Evolutionary conservation across 2,888 invertebrate genomes (phyloP).

Genomic region (Drosophila ochracea): DNA sequence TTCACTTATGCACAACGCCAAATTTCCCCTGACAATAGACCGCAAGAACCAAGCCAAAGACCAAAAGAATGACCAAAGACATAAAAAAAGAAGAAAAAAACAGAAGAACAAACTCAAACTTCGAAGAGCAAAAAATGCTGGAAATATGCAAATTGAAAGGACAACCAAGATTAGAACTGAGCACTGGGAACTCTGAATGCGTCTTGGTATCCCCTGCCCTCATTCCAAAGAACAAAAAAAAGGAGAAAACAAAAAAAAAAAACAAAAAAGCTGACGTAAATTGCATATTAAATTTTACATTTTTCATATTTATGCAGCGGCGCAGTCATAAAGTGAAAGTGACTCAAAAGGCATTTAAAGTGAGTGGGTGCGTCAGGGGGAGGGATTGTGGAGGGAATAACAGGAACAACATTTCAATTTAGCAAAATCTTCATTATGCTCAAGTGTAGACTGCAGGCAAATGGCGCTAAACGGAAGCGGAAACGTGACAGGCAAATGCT

Average conservation of each 20-base stretch:
- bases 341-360: slow-evolving; percentile 62
- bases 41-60: slow-evolving; percentile 41
- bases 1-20: slow-evolving; percentile 56
- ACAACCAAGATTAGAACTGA: slow-evolving; percentile 44
- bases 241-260: slow-evolving; percentile 4
- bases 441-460: slow-evolving; percentile 63
- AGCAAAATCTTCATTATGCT: slow-evolving; percentile 79
- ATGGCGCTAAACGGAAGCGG: slow-evolving; percentile 78
- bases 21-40: slow-evolving; percentile 78
- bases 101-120: slow-evolving; percentile 41
- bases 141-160: slow-evolving; percentile 79
- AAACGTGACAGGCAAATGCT: slow-evolving; percentile 71
- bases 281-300: slow-evolving; percentile 82
- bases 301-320: slow-evolving; percentile 79
- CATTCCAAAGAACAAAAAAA: neutral
- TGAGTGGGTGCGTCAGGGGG: neutral
- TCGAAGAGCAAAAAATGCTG: slow-evolving; percentile 26
- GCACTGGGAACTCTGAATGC: neutral
- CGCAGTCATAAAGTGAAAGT: slow-evolving; percentile 77
- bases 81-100: slow-evolving; percentile 41
- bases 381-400: neutral
- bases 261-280: slow-evolving; percentile 72
- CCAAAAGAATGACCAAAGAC: slow-evolving; percentile 53
- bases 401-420: slow-evolving; percentile 78
- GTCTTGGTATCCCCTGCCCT: neutral